phyloP scores from a whole-genome alignment of 2,888 invertebrate genomes.

The Ophion obscuratus region DNA sequence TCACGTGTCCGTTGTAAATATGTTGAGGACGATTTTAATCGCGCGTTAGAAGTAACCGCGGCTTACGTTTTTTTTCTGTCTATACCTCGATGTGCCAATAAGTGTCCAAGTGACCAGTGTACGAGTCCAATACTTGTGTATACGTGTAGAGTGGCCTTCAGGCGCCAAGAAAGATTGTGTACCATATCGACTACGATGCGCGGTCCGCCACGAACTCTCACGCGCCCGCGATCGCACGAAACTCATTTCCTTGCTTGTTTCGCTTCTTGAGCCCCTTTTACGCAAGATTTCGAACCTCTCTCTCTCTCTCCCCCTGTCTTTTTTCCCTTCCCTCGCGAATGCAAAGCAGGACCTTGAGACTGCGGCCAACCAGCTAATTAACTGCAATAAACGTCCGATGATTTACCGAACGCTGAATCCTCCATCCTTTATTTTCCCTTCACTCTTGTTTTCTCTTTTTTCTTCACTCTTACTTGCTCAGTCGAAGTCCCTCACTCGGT shows the following conservation, averaged over 20 bases:
- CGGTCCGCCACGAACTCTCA: slow-evolving; percentile 63
- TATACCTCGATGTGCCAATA: neutral
- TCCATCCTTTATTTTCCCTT: slow-evolving; percentile 36
- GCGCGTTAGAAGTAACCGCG: too few relatives aligned
- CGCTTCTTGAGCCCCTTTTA: slow-evolving; percentile 50
- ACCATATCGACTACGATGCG: slow-evolving; percentile 40
- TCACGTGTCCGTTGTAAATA: too few relatives aligned
- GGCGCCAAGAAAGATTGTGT: slow-evolving; percentile 51
- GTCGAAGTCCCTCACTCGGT: slow-evolving; percentile 46
- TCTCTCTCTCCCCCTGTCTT: slow-evolving; percentile 18
- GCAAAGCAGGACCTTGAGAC: slow-evolving; percentile 75
- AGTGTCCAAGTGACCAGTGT: too few relatives aligned
- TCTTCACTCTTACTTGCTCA: slow-evolving; percentile 41
- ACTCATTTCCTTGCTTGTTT: slow-evolving; percentile 52
- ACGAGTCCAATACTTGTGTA: neutral
- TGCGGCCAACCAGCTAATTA: slow-evolving; percentile 77
- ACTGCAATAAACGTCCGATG: slow-evolving; percentile 81
- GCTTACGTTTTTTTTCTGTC: neutral
- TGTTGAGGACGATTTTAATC: too few relatives aligned
- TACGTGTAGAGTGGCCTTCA: slow-evolving; percentile 34
- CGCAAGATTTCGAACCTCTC: slow-evolving; percentile 33
- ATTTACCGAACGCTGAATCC: slow-evolving; percentile 76
- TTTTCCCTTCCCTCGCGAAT: slow-evolving; percentile 66
- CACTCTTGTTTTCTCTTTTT: slow-evolving; percentile 28
- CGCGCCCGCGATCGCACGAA: slow-evolving; percentile 52